Conservation (phyloP, 2,888 invertebrate species). For the Steinernema carpocapsae region DNA sequence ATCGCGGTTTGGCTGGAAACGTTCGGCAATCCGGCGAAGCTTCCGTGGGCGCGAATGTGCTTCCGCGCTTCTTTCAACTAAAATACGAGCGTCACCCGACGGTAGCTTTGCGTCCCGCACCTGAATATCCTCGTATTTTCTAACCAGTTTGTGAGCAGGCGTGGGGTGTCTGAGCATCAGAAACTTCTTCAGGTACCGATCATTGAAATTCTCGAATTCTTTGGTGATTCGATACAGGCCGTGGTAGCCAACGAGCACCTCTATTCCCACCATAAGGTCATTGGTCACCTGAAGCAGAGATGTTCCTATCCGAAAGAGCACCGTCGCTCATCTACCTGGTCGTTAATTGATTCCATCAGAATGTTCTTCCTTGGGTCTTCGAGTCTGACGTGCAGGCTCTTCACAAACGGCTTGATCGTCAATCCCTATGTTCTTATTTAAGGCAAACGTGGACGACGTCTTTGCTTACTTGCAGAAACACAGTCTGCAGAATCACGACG, state of each 20-base stretch:
- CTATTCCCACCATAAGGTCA: slow-evolving; percentile 56
- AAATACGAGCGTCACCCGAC: too few relatives aligned
- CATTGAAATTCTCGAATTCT: slow-evolving; percentile 40
- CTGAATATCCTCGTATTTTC: slow-evolving; percentile 37
- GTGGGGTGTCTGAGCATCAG: slow-evolving; percentile 41
- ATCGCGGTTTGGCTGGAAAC: neutral
- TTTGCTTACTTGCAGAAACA: slow-evolving; percentile 84
- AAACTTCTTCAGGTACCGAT: slow-evolving; percentile 41
- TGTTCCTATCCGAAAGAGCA: too few relatives aligned
- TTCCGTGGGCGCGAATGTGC: slow-evolving; percentile 6
- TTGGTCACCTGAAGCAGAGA: slow-evolving; percentile 46
- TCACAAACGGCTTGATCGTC: slow-evolving; percentile 95
- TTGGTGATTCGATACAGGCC: slow-evolving; percentile 46
- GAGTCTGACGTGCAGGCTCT: slow-evolving; percentile 85
- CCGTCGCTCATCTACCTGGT: slow-evolving; percentile 58
- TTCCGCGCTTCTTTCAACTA: neutral
- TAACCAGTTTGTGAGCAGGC: slow-evolving; percentile 41
- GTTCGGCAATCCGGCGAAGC: neutral
- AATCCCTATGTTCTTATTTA: slow-evolving; percentile 77
- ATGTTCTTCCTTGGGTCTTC: slow-evolving; percentile 48
- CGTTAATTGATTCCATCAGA: slow-evolving; percentile 47
- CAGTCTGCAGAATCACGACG: slow-evolving; percentile 95
- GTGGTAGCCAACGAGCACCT: slow-evolving; percentile 51
- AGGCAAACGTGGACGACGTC: neutral
- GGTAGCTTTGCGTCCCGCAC: too few relatives aligned